phyloP scores from a whole-genome alignment of 1,140 invertebrate genomes.

The Caenorhabditis tropicalis region DNA sequence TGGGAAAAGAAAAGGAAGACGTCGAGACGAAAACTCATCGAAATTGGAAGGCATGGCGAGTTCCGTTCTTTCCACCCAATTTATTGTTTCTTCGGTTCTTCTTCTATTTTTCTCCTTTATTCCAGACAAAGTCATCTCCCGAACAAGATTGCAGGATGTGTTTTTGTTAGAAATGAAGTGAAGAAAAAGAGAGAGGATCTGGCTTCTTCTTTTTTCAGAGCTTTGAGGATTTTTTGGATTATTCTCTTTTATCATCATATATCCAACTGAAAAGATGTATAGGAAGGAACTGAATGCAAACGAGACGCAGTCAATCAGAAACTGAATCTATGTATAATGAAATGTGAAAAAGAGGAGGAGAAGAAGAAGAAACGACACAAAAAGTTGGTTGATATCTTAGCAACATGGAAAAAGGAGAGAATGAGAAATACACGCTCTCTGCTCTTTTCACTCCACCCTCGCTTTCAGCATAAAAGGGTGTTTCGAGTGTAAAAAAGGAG shows the following conservation, averaged over 20 bases:
- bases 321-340: conserved; percentile 30
- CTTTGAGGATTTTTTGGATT: conserved; percentile 31
- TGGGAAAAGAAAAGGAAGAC: not conserved
- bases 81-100: conserved; percentile 34
- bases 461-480: conserved; percentile 13
- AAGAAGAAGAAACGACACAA: not conserved
- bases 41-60: not conserved
- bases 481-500: not conserved
- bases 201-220: conserved; percentile 24
- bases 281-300: not conserved
- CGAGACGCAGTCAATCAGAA: conserved; percentile 22
- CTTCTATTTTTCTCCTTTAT: not conserved
- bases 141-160: not conserved
- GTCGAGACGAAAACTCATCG: conserved; percentile 1
- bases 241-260: conserved; percentile 13
- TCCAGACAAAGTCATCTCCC: not conserved
- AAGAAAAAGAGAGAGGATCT: not conserved
- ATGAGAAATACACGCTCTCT: not conserved
- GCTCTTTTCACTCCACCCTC: conserved; percentile 11
- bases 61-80: not conserved
- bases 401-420: not conserved
- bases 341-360: not conserved
- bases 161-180: not conserved
- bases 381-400: conserved; percentile 34
- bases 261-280: not conserved